Base-by-base conservation (phyloP, 2,888 invertebrate species). In the Cybosia mesomella region DNA sequence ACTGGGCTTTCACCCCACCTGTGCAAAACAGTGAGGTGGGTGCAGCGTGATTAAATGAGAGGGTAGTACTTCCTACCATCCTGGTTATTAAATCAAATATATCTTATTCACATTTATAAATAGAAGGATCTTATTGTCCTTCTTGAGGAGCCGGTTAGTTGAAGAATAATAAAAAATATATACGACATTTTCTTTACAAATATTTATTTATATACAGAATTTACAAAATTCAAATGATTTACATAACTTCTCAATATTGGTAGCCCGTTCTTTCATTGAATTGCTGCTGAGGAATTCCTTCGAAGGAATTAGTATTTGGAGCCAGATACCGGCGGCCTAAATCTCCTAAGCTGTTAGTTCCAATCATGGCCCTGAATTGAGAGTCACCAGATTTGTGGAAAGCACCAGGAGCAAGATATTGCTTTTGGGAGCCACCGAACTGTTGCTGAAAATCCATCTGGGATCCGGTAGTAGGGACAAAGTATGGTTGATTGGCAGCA, bases 201-300 rank as follows among this genome's bases (percentile, higher is more conserved):
- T 74, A 76, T 76, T 85, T 82, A 83, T 81, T 84, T 71, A 75
- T 74, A 75, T 60, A 78, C 58, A 73, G 70, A 75, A 70, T 67
- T 71, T 67, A 77, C 81, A 82, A 81, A 64, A 72, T 67, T 71
- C 77, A 77, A 84, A 81, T 67, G 13, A 60, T 34, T 21, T 55
- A 63, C 32, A 58, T 18, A 53, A 9, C n/a, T 43, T 49, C 24
- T 83, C 87, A 94, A 71, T 94, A 94, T 34, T 89, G 87, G 81
- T 94, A 94, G 58, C 93, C 93, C 24, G 92, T 92, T 65, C 91
- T 76, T 70, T 92, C 94, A 62, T 95, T 92, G 68, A 95, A 95
- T 39, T 86, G 76, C 72, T 95, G 95, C 70, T 93, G 92, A 21
- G 92, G 91, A 13, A 57, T 8, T 11, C 28, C 55, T 11, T 55